Conservation (phyloP, 2,888 invertebrate genomes). For the Dryobota labecula region DNA sequence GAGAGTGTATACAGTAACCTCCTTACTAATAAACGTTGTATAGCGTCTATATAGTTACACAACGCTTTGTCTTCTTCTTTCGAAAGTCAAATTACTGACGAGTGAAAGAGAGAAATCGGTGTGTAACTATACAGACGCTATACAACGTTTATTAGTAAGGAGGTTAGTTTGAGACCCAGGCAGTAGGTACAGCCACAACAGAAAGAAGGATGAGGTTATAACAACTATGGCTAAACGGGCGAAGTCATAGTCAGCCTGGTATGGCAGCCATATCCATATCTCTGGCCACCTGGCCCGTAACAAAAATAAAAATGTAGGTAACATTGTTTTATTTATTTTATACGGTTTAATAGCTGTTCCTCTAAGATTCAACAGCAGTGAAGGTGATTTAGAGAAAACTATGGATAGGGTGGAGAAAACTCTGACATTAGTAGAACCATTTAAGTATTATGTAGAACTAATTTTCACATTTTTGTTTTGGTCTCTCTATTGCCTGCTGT, state of each 20-base stretch:
- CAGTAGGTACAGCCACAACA: background rate
- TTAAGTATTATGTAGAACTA: conserved; percentile 39
- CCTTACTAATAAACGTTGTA: too few species aligned
- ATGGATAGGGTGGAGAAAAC: conserved; percentile 22
- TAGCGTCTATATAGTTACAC: too few species aligned
- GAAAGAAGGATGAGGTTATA: background rate
- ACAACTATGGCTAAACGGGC: background rate
- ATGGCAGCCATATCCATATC: background rate
- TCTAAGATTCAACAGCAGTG: conserved; percentile 4
- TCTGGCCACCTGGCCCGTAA: too few species aligned
- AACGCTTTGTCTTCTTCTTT: too few species aligned
- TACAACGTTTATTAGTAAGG: too few species aligned
- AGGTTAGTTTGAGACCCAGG: too few species aligned
- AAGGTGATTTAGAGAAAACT: conserved; percentile 4
- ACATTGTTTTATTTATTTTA: background rate
- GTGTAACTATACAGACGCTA: too few species aligned
- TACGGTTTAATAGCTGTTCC: conserved; percentile 5
- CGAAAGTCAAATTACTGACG: too few species aligned
- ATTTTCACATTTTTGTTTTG: conserved; percentile 39
- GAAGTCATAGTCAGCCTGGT: conserved; percentile 3
- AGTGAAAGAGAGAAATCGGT: too few species aligned
- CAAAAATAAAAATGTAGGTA: conserved; percentile 34
- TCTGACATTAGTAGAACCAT: conserved; percentile 32
- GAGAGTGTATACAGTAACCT: background rate
- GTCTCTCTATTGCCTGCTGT: conserved; percentile 26